Evolutionary conservation across 2,888 invertebrate species (phyloP), one percentile per base, ranked within the genome.

Genomic region (Nysson spinosus): DNA sequence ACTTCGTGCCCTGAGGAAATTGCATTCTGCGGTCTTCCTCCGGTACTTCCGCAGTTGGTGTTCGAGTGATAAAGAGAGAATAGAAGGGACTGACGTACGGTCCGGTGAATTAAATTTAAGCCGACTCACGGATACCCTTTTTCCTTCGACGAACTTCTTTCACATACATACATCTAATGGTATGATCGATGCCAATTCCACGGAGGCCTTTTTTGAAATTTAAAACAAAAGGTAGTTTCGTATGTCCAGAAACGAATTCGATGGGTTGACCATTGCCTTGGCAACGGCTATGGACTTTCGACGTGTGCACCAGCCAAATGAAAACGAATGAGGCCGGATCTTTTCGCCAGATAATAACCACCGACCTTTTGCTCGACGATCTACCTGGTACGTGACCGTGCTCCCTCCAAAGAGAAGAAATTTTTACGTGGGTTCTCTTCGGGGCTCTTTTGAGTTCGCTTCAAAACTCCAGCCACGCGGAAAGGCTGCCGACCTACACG

Each of bases 51-150:
- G 51, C 26, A 34, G 47, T 57, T 32, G 47, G 54, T 50, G 42
- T 37, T 39, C 62, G 12, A 35, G 54, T 68, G 72, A 68, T 64
- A 72, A 60, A 72, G 69, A 72, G 67, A 64, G 69, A 62, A 69
- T 60, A 49, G 54, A 57, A 22, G 32, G 44, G 43, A 30, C 12
- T 26, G 55, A 22, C 34, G 52, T 71, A 46, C n/a, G 26, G 58
- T 68, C 64, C 64, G 68, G 69, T 60, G 69, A 74, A 75, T 75
- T 75, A 75, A 74, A 75, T 74, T 74, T 75, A 64, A 73, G 64
- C 68, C 68, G 60, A 68, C 54, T 35, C 17, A 24, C 51, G 12
- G 26, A 16, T 35, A 35, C 44, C 42, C 56, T 39, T 40, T 28
- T 16, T 42, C 26, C 14, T n/a, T 11, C 32, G 9, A 2, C 16